phyloP scores from a whole-genome alignment of 2,113 vertebrate species.

The Psilopsiagon aurifrons region DNA sequence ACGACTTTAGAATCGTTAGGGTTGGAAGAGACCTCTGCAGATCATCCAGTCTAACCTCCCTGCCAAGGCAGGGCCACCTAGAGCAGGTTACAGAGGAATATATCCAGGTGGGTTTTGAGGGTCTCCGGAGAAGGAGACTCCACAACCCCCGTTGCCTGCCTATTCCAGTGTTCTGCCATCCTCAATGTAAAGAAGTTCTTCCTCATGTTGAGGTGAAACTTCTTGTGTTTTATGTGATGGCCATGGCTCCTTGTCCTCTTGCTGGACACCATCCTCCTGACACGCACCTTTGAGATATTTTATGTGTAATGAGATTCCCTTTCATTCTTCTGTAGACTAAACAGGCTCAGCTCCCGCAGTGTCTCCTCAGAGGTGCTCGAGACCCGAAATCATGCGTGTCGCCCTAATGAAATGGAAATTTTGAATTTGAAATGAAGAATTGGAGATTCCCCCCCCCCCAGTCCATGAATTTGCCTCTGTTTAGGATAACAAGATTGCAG shows the following conservation, averaged over 20 bases:
- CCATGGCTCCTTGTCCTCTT: neutral
- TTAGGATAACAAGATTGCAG: neutral
- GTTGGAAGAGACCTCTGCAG: neutral
- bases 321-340: neutral
- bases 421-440: neutral
- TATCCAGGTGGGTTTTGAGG: neutral
- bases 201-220: neutral
- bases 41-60: neutral
- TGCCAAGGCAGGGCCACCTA: neutral
- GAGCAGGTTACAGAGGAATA: neutral
- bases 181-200: neutral
- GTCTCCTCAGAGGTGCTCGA: neutral
- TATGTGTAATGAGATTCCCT: neutral
- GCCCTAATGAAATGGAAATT: neutral
- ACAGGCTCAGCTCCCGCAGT: accelerated
- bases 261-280: neutral
- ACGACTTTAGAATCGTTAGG: neutral
- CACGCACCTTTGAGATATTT: neutral
- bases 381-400: neutral
- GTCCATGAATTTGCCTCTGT: neutral
- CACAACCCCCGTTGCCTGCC: too few relatives aligned
- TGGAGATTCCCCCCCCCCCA: too few relatives aligned
- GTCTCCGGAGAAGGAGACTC: too few relatives aligned
- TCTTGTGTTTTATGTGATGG: neutral
- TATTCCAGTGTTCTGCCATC: neutral